Evolutionary conservation across 2,888 invertebrate species (phyloP).

Genomic region (Malacosoma neustria): DNA sequence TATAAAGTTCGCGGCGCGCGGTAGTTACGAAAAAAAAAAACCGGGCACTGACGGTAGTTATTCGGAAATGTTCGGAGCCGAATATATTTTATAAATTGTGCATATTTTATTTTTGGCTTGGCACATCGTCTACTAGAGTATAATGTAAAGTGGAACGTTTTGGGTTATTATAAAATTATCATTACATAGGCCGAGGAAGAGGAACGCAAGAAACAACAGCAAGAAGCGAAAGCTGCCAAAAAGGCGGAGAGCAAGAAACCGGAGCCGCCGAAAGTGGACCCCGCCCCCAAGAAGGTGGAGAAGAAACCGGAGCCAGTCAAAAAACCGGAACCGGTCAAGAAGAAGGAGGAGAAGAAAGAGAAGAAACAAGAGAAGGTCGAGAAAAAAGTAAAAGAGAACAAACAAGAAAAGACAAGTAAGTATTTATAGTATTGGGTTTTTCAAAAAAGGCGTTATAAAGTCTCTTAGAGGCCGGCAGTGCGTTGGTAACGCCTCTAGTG

Average conservation of each 20-base stretch:
- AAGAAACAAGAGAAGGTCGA: constrained; percentile 25
- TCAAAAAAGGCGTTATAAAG: too few relatives aligned
- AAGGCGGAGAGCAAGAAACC: constrained; percentile 27
- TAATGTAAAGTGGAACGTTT: too few relatives aligned
- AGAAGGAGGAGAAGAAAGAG: constrained; percentile 33
- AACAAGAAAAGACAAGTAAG: constrained; percentile 46
- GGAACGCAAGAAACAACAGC: constrained; percentile 27
- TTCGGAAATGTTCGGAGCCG: too few relatives aligned
- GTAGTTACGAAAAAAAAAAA: too few relatives aligned
- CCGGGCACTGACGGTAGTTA: too few relatives aligned
- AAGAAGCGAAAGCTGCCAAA: constrained; percentile 22
- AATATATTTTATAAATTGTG: too few relatives aligned
- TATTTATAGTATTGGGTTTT: constrained; percentile 3
- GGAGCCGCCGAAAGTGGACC: constrained; percentile 21
- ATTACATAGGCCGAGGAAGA: constrained; percentile 57
- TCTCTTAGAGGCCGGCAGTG: too few relatives aligned
- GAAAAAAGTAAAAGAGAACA: constrained; percentile 37
- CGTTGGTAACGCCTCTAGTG: too few relatives aligned
- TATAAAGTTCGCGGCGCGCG: too few relatives aligned
- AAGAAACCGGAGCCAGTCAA: constrained; percentile 26
- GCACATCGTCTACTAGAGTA: too few relatives aligned
- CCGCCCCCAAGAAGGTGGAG: constrained; percentile 22
- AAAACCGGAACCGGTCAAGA: constrained; percentile 28
- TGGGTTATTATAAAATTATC: too few relatives aligned
- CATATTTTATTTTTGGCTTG: too few relatives aligned